Evolutionary conservation across 2,888 invertebrate genomes (phyloP), one percentile per base, ranked within the genome.

Genomic region (Euproctis similis): DNA sequence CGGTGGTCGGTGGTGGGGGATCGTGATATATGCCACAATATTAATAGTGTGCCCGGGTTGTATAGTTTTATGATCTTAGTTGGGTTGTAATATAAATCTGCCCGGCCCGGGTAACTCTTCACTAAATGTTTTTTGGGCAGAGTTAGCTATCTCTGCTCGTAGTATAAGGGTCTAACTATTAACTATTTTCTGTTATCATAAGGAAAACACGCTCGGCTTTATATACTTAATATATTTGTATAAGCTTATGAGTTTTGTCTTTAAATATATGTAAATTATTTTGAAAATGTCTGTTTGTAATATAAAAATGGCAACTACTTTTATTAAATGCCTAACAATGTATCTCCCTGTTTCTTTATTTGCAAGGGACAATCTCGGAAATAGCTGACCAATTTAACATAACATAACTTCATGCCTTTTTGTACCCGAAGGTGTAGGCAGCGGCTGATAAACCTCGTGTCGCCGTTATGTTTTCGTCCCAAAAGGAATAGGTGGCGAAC

Each of bases 21-120:
- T 63, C 64, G 69, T 81, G 82, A 82, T 82, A 81, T 80, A 84
- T 81, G 75, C 70, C 62, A 62, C 68, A 70, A 69, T 80, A 78
- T 81, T 78, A 78, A 81, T 81, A 75, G 73, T 71, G 74, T 67
- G 60, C 59, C 64, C 61, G 66, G 67, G 66, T 64, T 70, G 68
- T 80, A 78, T 73, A 80, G 80, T 82, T 82, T 84, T 82, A 84
- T 81, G 80, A 81, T 84, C 84, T 82, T 80, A 82, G 81, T 82
- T 80, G 70, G 76, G 75, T 65, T 71, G 71, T 72, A 71, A 71
- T 78, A 74, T 80, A 77, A 80, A 82, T 80, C 80, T 77, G 76
- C 70, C 72, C 73, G 71, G 63, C 46, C 6, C 61, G 54, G 56
- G 50, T 50, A n/a, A 39, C 46, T 59, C 62, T 60, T 60, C 44